These are phyloP conservation scores for Poeciliopsis presidionis DNA, from an alignment of 2,797 vertebrate species.

Conservation along the genomic window DNA sequence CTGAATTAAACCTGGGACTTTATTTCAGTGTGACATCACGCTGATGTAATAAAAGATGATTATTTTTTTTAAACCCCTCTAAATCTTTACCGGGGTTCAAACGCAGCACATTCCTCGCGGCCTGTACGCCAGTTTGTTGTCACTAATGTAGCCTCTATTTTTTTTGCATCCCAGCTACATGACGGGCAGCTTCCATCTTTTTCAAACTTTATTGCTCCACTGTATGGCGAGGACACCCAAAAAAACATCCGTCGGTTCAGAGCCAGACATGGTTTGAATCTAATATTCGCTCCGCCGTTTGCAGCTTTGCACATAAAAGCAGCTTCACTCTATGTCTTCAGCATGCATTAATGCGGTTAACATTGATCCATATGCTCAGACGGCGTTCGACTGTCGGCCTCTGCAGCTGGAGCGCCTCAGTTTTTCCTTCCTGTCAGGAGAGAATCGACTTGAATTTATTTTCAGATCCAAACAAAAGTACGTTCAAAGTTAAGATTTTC, in stretches of 20 bases:
- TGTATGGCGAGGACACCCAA: background rate
- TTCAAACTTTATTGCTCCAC: background rate
- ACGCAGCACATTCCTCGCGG: too few species aligned
- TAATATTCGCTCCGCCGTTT: slow-evolving; percentile 31
- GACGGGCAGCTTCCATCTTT: slow-evolving; percentile 35
- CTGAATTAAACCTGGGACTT: too few species aligned
- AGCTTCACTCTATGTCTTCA: slow-evolving; percentile 28
- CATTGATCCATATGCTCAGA: slow-evolving; percentile 33
- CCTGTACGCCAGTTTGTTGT: background rate
- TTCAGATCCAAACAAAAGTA: background rate
- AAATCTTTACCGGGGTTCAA: background rate
- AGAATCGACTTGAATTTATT: background rate
- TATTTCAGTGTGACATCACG: too few species aligned
- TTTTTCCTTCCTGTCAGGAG: background rate
- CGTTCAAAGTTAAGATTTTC: background rate
- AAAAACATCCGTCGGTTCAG: slow-evolving; percentile 34
- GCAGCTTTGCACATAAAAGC: slow-evolving; percentile 27
- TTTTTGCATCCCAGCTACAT: slow-evolving; percentile 37
- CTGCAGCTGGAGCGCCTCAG: slow-evolving; percentile 3
- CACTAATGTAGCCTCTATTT: background rate
- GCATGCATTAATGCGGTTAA: slow-evolving; percentile 26
- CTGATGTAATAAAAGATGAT: background rate
- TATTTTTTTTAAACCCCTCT: background rate
- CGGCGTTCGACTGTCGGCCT: background rate
- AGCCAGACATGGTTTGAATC: slow-evolving; percentile 27